A percentile compares a stretch with the other conserved stretches of the same genome.
phyloP scores from a whole-genome alignment of 1,140 invertebrate species.

The Rhyacophila brunnea region DNA sequence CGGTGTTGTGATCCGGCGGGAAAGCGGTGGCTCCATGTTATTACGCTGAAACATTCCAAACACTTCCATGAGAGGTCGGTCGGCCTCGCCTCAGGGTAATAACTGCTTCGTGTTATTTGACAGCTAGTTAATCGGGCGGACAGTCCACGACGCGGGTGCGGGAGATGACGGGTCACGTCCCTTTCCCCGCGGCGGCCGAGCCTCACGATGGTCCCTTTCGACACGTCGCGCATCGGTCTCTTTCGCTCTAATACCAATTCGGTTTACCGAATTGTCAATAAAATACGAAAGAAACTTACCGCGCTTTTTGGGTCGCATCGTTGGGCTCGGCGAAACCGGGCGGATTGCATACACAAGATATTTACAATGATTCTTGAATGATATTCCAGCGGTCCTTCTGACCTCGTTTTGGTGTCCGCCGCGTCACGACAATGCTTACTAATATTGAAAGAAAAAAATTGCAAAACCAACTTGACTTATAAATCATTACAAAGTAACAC shows the following conservation, averaged over 20 bases:
- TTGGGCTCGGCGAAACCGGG: constrained; percentile 10
- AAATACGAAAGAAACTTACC: not conserved
- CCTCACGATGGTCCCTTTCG: not conserved
- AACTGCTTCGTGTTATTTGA: not conserved
- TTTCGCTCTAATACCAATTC: too few species aligned
- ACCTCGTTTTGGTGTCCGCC: constrained; percentile 3
- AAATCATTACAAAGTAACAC: too few species aligned
- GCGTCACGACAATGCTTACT: not conserved
- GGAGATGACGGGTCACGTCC: too few species aligned
- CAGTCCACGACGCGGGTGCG: not conserved
- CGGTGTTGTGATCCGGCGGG: constrained; percentile 22
- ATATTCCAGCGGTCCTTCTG: constrained; percentile 18
- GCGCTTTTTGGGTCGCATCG: not conserved
- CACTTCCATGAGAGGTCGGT: constrained; percentile 22
- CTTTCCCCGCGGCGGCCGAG: too few species aligned
- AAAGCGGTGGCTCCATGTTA: constrained; percentile 13
- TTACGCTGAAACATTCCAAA: constrained; percentile 35
- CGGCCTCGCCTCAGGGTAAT: not conserved
- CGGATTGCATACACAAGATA: constrained; percentile 28
- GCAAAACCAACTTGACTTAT: too few species aligned
- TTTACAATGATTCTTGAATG: constrained; percentile 30
- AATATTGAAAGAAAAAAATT: too few species aligned
- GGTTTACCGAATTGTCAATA: not conserved
- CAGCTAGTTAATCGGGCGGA: not conserved
- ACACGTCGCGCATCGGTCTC: not conserved